Percentiles rank a stretch among this genome's conserved stretches.
These are phyloP conservation scores for Agrenia bidenticulata DNA, from an alignment of 2,888 invertebrate genomes.

Conservation along the genomic window DNA sequence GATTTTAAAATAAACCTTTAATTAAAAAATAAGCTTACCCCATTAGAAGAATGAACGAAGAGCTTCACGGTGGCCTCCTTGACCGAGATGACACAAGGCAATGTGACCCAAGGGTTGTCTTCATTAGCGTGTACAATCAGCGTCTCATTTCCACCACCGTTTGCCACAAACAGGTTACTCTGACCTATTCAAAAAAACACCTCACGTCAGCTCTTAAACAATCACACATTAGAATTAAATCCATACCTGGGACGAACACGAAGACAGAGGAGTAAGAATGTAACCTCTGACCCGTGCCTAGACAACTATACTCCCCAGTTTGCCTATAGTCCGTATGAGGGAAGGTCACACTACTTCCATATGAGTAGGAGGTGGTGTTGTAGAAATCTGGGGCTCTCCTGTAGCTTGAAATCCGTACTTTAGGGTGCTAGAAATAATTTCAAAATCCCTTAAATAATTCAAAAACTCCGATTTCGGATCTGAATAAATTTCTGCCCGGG, in stretches of 20 bases:
- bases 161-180: slow-evolving; percentile 2
- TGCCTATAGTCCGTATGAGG: slow-evolving; percentile 39
- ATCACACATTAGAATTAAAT: too few species aligned
- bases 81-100: slow-evolving; percentile 43
- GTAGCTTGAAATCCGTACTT: slow-evolving; percentile 38
- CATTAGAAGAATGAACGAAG: not conserved
- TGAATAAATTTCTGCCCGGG: not conserved
- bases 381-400: slow-evolving; percentile 37
- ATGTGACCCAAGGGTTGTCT: slow-evolving; percentile 38
- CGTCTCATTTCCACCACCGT: slow-evolving; percentile 16
- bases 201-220: too few species aligned
- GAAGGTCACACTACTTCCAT: slow-evolving; percentile 39
- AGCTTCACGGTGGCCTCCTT: slow-evolving; percentile 31
- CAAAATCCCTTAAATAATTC: not conserved
- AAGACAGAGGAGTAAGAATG: slow-evolving; percentile 28
- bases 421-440: slow-evolving; percentile 33
- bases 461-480: too few species aligned
- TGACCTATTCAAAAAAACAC: not conserved
- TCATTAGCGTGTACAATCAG: slow-evolving; percentile 28
- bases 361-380: slow-evolving; percentile 31
- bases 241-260: slow-evolving; percentile 44
- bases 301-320: slow-evolving; percentile 44
- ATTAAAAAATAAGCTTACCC: slow-evolving; percentile 7
- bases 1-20: too few species aligned
- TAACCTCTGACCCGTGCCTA: slow-evolving; percentile 20